Evolutionary conservation across 2,888 invertebrate species (phyloP), one percentile per base, ranked within the genome.

Genomic region (Matsumyia berberina): DNA sequence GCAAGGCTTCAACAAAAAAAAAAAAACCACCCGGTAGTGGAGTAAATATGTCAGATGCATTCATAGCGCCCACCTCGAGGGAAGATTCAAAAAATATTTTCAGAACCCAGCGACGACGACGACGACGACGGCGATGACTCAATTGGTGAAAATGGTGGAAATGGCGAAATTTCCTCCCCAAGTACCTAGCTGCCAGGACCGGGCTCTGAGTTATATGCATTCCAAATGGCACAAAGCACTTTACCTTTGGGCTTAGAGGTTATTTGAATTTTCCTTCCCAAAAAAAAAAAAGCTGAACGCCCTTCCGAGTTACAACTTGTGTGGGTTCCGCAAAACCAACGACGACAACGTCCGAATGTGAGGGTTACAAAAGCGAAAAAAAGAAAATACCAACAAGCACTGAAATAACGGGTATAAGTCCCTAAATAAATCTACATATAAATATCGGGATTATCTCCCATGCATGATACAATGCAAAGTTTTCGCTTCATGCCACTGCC

Each of bases 381-480:
- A 29, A 19, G 12, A 37, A 44, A 57, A 24, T 24, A 24, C 24
- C 24, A 24, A 24, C 24, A 3, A 24, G 24, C 46, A 42, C 67
- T 24, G 62, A 78, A 79, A 79, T 69, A 85, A 85, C 69, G 55
- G 77, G 62, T 70, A 85, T 85, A 85, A 80, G 80, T 80, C 85
- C 80, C 70, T 66, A 85, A 80, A 76, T 80, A 85, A 85, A 85
- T 85, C 76, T 85, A 79, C 85, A 85, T 85, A 85, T 85, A 85
- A 85, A 85, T 85, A 85, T 85, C 69, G 49, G 80, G 80, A 85
- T 85, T 85, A 85, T 85, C 85, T 80, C 76, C 24, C 29, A 76
- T 66, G 85, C 67, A 51, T 29, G 29, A 12, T 44, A 83, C 73
- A 83, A 83, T 79, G 64, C 69, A 58, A 78, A 73, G 73, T 76